Conservation (phyloP, 2,113 vertebrate genomes). For the Alligator sinensis region DNA sequence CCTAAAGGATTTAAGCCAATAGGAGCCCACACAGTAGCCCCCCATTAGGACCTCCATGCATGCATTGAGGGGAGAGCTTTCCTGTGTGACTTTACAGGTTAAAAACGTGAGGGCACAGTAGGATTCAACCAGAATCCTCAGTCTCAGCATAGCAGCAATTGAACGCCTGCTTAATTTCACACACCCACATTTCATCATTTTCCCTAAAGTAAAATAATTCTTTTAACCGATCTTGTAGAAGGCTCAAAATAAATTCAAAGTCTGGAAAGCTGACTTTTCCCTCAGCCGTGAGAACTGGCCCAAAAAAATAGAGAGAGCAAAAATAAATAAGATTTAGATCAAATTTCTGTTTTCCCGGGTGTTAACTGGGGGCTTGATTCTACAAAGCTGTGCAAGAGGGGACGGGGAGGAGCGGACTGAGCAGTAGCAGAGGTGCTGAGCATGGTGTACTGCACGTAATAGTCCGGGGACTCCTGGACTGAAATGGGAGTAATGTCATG, state of each 20-base stretch:
- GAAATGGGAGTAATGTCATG: neutral
- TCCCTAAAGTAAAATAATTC: neutral
- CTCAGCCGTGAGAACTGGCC: neutral
- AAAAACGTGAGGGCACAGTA: neutral
- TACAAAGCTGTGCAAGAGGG: neutral
- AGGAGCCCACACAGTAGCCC: neutral
- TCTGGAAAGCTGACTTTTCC: neutral
- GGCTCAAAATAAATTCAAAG: neutral
- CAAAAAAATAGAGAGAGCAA: neutral
- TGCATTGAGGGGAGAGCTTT: neutral
- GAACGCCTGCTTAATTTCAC: neutral
- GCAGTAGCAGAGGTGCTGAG: neutral
- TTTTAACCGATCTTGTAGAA: neutral
- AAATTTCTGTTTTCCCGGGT: neutral
- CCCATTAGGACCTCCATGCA: neutral
- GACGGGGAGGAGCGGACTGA: neutral
- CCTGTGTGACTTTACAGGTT: neutral
- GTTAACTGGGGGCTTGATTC: neutral
- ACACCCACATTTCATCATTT: neutral
- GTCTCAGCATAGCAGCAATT: neutral
- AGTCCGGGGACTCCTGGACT: neutral
- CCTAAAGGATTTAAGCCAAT: neutral
- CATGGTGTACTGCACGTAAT: rapidly evolving
- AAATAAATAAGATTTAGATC: neutral
- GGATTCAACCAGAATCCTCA: neutral